Evolutionary conservation across 2,797 vertebrate species (phyloP), one percentile per base, ranked within the genome.

Genomic region (Tapera naevia): DNA sequence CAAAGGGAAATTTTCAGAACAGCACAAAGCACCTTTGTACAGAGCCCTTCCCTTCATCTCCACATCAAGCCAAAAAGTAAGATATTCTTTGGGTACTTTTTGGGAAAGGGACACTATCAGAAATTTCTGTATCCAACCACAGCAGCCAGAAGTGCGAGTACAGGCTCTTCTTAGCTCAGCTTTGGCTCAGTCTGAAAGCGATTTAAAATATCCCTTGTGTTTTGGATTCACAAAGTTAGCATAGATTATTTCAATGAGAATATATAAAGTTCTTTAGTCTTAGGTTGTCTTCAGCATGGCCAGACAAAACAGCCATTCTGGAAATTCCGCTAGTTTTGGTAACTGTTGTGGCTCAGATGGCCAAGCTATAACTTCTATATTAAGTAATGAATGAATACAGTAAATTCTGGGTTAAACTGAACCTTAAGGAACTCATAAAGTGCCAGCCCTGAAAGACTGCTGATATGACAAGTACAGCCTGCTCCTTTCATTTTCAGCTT

Each of bases 131-230:
- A 76, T 37, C 22, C 30, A 84, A 74, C 28, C 18, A n/a, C 0
- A 0, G 39, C 69, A 88, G 46, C 19, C 25, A n/a, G 23, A 11
- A 75, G 4, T 10, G 11, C 51, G 79, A n/a, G 67, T 13, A 54
- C 0, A 13, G 79, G 23, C 23, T 24, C 18, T 33, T 78, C 73
- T n/a, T 18, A 84, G 8, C 24, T 73, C 43, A 66, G 54, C 28
- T 73, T 74, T 4, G 4, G 24, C 41, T 76, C 57, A 32, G 32
- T 13, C 19, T 91, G 28, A 72, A 86, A 82, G 22, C 2, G 2
- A 81, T 66, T 89, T 33, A 51, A 83, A 84, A 18, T 15, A 48
- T 9, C 28, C 51, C 0, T 0, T 0, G 1, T 0, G 0, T 18
- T 93, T 75, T 13, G 25, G 37, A 78, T 67, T 62, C 48, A 54